Base-by-base conservation (phyloP, 1,140 invertebrate genomes). In the Hyles vespertilio region DNA sequence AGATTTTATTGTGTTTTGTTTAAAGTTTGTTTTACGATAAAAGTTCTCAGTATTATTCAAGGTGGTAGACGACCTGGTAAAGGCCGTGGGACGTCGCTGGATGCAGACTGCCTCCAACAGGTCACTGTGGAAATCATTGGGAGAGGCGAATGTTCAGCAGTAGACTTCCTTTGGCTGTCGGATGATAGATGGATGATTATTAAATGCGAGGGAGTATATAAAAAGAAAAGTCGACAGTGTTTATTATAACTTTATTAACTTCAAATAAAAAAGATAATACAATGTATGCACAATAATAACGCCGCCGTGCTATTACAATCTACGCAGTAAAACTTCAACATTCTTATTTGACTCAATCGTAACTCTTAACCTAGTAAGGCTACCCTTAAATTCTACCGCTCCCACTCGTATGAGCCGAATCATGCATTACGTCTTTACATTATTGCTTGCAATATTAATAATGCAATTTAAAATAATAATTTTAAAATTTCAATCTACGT, bases 351-450 rank as follows among this genome's bases (percentile, higher is more conserved):
- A 57, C 67, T 74, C 72, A 72, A 79, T 70, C 69, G 63, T 79
- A 75, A 77, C 65, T 78, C 80, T 85, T 85, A 86, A 11, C 69
- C 85, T 86, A 88, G 70, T 88, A 88, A 88, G 85, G 85, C 85
- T 88, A 88, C 78, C 80, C 82, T 86, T 86, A 88, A 69, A 76
- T 64, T 74, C 80, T 83, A 83, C 70, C 64, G 53, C 65, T 68
- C 73, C 59, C 72, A 70, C 58, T 75, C 70, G 67, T 70, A 81
- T 65, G 65, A 65, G 69, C 77, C 64, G 59, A 72, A 64, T 60
- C 66, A 77, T 67, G 68, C 68, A 65, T 50, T 74, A 69, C 50
- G 47, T 40, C 55, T 49, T 62, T 62, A 70, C 45, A 67, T 69
- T 77, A 77, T 79, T 75, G 70, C 72, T 75, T 64, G 54, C 54